These are phyloP conservation scores for Hypothenemus hampei DNA, from an alignment of 1,140 invertebrate species.

Conservation along the genomic window DNA sequence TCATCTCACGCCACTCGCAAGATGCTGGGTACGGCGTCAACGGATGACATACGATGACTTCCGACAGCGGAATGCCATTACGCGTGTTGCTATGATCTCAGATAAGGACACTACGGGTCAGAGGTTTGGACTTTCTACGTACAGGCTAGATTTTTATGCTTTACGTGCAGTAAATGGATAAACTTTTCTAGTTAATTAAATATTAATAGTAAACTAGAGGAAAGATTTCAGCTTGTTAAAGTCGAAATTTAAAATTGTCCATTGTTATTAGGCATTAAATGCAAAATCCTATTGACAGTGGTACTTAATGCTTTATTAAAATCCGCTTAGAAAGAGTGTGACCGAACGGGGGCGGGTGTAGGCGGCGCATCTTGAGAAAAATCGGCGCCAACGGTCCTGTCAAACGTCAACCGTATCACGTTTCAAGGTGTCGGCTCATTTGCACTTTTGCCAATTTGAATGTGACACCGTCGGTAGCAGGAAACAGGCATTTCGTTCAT, in stretches of 20 bases:
- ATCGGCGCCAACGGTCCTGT: slow-evolving; percentile 23
- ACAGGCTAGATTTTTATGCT: slow-evolving; percentile 27
- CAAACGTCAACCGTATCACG: slow-evolving; percentile 16
- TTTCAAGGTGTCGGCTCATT: slow-evolving; percentile 18
- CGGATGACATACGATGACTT: slow-evolving; percentile 10
- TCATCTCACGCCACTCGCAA: not conserved
- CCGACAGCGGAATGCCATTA: slow-evolving; percentile 35
- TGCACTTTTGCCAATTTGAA: slow-evolving; percentile 13
- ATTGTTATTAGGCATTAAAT: too few relatives aligned
- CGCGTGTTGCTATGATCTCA: slow-evolving; percentile 32
- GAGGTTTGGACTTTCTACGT: slow-evolving; percentile 31
- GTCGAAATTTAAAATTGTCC: too few relatives aligned
- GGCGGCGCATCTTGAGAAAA: slow-evolving; percentile 11
- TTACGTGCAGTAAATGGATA: slow-evolving; percentile 10
- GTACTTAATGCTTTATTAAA: too few relatives aligned
- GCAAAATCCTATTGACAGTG: too few relatives aligned
- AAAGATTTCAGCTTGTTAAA: too few relatives aligned
- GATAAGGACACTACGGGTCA: slow-evolving; percentile 31
- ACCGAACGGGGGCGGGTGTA: slow-evolving; percentile 8
- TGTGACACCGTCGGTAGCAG: slow-evolving; percentile 3
- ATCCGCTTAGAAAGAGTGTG: slow-evolving; percentile 18
- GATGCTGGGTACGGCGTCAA: slow-evolving; percentile 15
- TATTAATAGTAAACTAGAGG: too few relatives aligned
- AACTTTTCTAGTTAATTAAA: slow-evolving; percentile 3
- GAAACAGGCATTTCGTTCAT: not conserved